Conservation (phyloP, 64 coral and sea anemone genomes). For the Porites lutea region DNA sequence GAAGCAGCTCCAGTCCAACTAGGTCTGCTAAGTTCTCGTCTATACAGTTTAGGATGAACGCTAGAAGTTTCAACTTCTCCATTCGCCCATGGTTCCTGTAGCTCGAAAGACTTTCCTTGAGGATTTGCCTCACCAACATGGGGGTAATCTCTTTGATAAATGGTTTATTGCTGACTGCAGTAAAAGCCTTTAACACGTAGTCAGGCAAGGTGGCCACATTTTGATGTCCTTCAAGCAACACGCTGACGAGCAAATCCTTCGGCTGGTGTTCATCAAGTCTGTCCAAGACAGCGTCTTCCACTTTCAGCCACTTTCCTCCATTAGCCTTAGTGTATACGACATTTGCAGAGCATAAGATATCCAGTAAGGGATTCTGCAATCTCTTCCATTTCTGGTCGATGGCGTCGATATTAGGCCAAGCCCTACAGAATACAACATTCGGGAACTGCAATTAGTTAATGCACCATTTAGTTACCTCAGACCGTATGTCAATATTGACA, state of each 20-base stretch:
- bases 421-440: conserved; percentile 11
- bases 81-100: conserved; percentile 16
- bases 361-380: conserved; percentile 55
- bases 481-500: too few relatives aligned
- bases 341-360: conserved; percentile 26
- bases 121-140: conserved; percentile 18
- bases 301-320: conserved; percentile 70
- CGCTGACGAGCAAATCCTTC: conserved; percentile 28
- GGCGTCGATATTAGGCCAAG: conserved; percentile 62
- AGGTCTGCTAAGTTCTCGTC: conserved; percentile 55
- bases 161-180: neutral
- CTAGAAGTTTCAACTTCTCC: conserved; percentile 71
- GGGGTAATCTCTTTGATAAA: conserved; percentile 49
- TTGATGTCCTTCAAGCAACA: conserved; percentile 49
- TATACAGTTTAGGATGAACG: conserved; percentile 42
- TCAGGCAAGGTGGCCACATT: conserved; percentile 69
- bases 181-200: conserved; percentile 61
- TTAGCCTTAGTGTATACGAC: conserved; percentile 54
- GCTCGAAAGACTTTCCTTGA: conserved; percentile 7
- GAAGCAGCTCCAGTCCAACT: conserved; percentile 46
- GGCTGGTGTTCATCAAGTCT: conserved; percentile 22
- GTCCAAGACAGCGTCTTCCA: conserved; percentile 62
- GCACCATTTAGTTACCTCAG: too few relatives aligned
- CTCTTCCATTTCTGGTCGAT: conserved; percentile 86
- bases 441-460: too few relatives aligned